These are phyloP conservation scores for Geophilus truncorum DNA, from an alignment of 2,888 invertebrate species.

Conservation along the genomic window DNA sequence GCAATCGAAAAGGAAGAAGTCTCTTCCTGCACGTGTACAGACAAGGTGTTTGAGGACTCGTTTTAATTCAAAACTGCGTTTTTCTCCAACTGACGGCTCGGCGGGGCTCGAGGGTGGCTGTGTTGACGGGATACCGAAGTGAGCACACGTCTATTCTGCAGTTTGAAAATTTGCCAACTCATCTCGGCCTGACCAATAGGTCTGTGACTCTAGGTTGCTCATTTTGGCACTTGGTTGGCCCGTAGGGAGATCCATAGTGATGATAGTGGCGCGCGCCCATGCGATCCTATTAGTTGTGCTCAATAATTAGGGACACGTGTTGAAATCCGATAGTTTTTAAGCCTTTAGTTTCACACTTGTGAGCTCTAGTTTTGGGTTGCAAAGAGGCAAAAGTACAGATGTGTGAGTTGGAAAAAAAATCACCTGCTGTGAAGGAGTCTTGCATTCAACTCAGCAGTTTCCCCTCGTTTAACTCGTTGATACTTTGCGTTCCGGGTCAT, in stretches of 20 bases:
- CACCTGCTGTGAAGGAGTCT: not conserved
- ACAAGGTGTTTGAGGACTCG: not conserved
- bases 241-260: not conserved
- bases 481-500: constrained; percentile 1
- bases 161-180: constrained; percentile 9
- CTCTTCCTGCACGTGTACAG: not conserved
- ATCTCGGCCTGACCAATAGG: not conserved
- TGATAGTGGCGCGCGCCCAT: not conserved
- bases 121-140: not conserved
- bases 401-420: not conserved
- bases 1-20: not conserved
- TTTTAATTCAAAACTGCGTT: not conserved
- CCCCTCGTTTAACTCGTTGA: constrained; percentile 11
- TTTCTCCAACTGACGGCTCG: not conserved
- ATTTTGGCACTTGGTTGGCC: not conserved
- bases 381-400: not conserved
- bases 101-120: not conserved
- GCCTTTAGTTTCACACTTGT: not conserved
- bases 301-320: constrained; percentile 1
- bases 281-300: not conserved
- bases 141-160: not conserved
- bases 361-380: not conserved
- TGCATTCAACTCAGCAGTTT: not conserved
- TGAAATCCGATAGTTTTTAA: not conserved
- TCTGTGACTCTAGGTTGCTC: not conserved